Base-by-base conservation (phyloP, 2,797 vertebrate genomes). In the Oreochromis grahami region DNA sequence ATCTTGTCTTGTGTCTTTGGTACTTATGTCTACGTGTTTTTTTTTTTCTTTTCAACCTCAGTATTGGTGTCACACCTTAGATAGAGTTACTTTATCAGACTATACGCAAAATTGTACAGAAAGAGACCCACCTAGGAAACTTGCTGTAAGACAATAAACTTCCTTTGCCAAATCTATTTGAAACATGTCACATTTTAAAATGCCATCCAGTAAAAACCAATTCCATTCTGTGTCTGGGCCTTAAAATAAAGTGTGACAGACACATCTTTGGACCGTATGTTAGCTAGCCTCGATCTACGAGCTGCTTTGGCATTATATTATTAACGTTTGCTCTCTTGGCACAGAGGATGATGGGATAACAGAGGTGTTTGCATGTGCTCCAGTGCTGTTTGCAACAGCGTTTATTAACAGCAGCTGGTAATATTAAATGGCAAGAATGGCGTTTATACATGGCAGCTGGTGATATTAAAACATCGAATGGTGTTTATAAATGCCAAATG, bases 401-500 rank as follows among this genome's bases (percentile, higher is more conserved):
- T 74, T 74, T 74, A 74, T 74, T 74, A 74, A 74, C 70, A 74
- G 70, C 70, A 74, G 70, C 70, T 32, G 7, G 70, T 50, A 34
- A 74, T 74, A 74, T 74, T 50, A 74, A 74, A 74, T 74, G 45
- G 70, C 19, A 34, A 74, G 45, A 74, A 74, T 74, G 70, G 70
- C 45, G 7, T 74, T 51, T 74, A 51, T 74, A 74, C 45, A 34
- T n/a, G 70, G 70, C 45, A 74, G 45, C 70, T 50, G 70, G 70
- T 74, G 5, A 74, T 74, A 74, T 74, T 74, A 34, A 74, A 74
- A 50, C 26, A 50, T 74, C 11, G 45, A 74, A 14, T 74, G 70
- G 70, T 74, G 70, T 74, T 74, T 51, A 51, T 74, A 74, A 50
- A 74, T 74, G 70, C 70, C 70, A 74, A 74, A 74, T 50, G 45